Conservation (phyloP, 2,113 vertebrate species). For the Corythoichthys intestinalis region DNA sequence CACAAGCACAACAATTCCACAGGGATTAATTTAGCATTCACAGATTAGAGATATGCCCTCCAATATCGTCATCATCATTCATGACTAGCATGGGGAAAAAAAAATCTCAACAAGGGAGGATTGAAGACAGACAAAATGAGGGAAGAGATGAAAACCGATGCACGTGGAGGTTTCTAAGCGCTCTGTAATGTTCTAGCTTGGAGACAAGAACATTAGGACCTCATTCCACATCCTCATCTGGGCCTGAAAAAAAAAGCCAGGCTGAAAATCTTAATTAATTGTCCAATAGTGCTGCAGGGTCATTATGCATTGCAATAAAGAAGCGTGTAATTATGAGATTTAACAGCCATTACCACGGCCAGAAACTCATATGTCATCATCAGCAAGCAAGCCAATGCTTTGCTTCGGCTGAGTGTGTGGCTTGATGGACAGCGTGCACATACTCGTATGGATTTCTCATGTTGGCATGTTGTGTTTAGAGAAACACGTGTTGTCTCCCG, state of each 20-base stretch:
- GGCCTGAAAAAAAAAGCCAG: conserved; percentile 84
- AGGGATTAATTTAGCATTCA: conserved; percentile 66
- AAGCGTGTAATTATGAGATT: conserved; percentile 99
- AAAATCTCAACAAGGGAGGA: conserved; percentile 36
- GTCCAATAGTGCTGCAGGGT: conserved; percentile 99
- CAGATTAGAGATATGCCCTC: conserved; percentile 62
- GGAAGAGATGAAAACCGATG: conserved; percentile 54
- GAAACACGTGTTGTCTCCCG: neutral
- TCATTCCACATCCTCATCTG: conserved; percentile 99
- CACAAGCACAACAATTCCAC: conserved; percentile 49
- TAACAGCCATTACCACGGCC: conserved; percentile 99
- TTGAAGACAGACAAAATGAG: conserved; percentile 29
- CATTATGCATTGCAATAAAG: conserved; percentile 99
- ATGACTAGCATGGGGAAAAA: conserved; percentile 39
- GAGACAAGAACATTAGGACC: conserved; percentile 83
- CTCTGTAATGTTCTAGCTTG: conserved; percentile 81
- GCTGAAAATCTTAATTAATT: conserved; percentile 99
- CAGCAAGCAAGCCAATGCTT: conserved; percentile 95
- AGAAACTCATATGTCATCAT: conserved; percentile 99
- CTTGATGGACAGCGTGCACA: conserved; percentile 55
- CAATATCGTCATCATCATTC: conserved; percentile 52
- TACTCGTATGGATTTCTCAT: conserved; percentile 17
- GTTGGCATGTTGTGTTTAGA: conserved; percentile 1
- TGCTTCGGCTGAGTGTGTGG: conserved; percentile 73
- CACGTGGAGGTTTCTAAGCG: conserved; percentile 58